Percentiles rank a stretch among this genome's conserved stretches.
These are phyloP conservation scores for Zoanthus sansibaricus DNA, from an alignment of 92 coral and sea anemone genomes.

Conservation along the genomic window DNA sequence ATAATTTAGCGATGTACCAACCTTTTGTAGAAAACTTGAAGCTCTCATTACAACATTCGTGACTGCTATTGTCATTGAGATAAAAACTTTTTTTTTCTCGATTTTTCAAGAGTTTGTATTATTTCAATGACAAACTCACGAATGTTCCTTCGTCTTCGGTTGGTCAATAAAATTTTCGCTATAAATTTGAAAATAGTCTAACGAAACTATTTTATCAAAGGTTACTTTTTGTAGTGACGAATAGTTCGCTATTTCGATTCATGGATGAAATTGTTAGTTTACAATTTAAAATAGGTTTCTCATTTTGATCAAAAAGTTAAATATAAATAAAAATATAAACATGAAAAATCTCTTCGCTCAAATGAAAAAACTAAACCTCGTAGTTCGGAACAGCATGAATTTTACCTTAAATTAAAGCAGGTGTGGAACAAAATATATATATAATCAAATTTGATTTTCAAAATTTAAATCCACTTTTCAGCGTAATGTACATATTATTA, in stretches of 20 bases:
- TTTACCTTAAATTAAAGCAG: neutral
- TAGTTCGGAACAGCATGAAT: neutral
- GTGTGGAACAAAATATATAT: neutral
- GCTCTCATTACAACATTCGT: neutral
- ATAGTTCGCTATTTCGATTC: no score
- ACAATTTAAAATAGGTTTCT: no score
- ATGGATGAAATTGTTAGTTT: no score
- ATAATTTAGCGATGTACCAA: neutral
- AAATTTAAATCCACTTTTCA: neutral
- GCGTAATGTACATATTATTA: neutral
- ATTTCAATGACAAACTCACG: neutral
- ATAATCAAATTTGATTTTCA: neutral
- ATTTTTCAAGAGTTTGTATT: neutral
- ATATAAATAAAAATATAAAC: neutral
- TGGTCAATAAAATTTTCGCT: no score
- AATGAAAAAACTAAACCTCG: neutral
- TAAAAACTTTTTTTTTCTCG: neutral
- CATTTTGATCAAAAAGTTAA: no score
- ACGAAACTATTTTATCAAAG: neutral
- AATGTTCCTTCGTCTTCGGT: neutral
- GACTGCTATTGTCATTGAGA: neutral
- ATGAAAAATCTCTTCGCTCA: neutral
- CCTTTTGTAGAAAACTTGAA: neutral
- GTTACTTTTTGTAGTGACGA: no score
- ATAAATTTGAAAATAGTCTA: neutral